These are phyloP conservation scores for Bradypodion ventrale DNA, from an alignment of 2,797 vertebrate genomes.

Conservation along the genomic window DNA sequence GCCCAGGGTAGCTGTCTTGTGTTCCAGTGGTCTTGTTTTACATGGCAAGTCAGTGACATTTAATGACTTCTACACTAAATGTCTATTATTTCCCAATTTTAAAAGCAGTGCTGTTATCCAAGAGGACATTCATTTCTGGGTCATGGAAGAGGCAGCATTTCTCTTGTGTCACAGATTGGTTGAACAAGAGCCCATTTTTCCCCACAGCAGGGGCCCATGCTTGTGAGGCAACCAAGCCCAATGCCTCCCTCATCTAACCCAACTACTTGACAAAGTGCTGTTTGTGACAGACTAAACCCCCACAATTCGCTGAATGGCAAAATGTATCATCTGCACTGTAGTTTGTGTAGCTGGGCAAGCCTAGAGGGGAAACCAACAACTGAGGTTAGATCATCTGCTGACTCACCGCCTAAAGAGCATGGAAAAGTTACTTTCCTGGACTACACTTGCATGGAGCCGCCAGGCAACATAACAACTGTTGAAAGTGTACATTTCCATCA, in stretches of 20 bases:
- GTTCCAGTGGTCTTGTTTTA: conserved; percentile 37
- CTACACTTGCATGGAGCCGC: too few relatives aligned
- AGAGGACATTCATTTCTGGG: background rate
- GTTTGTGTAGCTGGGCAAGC: background rate
- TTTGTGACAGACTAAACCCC: background rate
- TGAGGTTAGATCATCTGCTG: background rate
- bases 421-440: background rate
- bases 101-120: background rate
- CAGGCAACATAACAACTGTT: too few relatives aligned
- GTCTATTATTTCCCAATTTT: conserved; percentile 28
- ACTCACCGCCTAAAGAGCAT: background rate
- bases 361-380: background rate
- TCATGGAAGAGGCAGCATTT: conserved; percentile 6
- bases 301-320: background rate
- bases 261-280: background rate
- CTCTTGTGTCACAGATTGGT: background rate
- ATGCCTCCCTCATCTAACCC: background rate
- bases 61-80: conserved; percentile 22
- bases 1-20: conserved; percentile 8
- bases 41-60: conserved; percentile 25
- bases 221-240: background rate
- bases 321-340: background rate
- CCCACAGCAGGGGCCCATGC: background rate
- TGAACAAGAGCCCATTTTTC: background rate
- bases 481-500: background rate